Base-by-base conservation (phyloP, 2,888 invertebrate species). In the Tachina grossa region DNA sequence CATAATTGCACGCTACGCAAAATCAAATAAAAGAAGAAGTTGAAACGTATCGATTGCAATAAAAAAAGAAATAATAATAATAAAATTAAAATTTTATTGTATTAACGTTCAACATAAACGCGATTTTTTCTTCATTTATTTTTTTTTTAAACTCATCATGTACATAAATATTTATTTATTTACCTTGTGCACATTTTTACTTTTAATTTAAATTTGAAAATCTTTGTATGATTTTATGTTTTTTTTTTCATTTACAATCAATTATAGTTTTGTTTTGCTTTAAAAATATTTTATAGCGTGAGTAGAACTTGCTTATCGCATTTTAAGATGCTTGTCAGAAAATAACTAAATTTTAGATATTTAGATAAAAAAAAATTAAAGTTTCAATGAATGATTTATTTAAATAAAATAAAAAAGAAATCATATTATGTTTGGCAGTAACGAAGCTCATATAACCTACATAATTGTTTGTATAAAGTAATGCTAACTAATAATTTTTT, bases 1-100 rank as follows among this genome's bases (percentile, higher is more conserved):
- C 78, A 81, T 69, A 81, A 85, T 71, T 71, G 75, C 77, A 79
- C 53, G 79, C 66, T 53, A 59, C 19, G 14, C 31, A 41, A 77
- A 68, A 61, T n/a, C 41, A 71, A 69, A 45, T 43, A 61, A 39
- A 53, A 43, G 61, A 59, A 80, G 53, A 68, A 61, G 43, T 11
- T 22, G 49, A 81, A 59, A 75, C 41, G 31, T 75, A 53, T 11
- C 41, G 49, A 19, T 39, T 39, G 71, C 13, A 55, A 47, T 31
- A 9, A 19, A 65, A 72, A 53, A 19, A 65, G 65, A 53, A 57
- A 65, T 10, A 31, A 68, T 57, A 53, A 61, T 43, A 78, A 66
- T 55, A 59, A 71, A 63, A 59, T 72, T 13, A 45, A 55, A 74
- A 55, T 69, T 78, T 9, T 66, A 57, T 69, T 78, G 13, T 57